Evolutionary conservation across 2,797 vertebrate species (phyloP).

Genomic region (Myotis vivesi): DNA sequence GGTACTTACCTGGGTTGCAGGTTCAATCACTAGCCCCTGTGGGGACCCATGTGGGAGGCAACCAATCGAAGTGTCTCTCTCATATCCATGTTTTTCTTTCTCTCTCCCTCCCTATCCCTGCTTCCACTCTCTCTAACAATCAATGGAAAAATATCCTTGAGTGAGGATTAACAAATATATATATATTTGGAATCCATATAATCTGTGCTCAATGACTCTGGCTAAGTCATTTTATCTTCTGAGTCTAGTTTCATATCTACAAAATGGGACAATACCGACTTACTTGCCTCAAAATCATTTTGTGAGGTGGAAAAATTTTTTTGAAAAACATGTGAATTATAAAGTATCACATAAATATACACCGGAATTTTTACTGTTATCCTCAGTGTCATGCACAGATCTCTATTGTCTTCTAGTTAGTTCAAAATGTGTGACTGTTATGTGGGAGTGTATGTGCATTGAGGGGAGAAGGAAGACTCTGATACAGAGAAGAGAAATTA

Average conservation of each 20-base stretch:
- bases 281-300: not conserved
- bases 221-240: constrained; percentile 11
- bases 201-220: not conserved
- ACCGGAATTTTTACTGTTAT: not conserved
- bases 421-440: not conserved
- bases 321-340: not conserved
- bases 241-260: not conserved
- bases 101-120: too few species aligned
- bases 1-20: not conserved
- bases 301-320: not conserved
- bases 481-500: not conserved
- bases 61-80: too few species aligned
- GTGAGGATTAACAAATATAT: too few species aligned
- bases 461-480: not conserved
- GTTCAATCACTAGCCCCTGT: not conserved
- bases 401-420: not conserved
- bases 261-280: not conserved
- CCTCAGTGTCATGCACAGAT: not conserved
- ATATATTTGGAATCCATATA: constrained; percentile 5
- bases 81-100: too few species aligned
- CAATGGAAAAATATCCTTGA: too few species aligned
- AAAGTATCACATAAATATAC: not conserved
- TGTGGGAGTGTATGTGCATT: not conserved
- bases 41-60: too few species aligned
- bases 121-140: too few species aligned